phyloP scores from a whole-genome alignment of 37 sponge, comb jelly and placozoan genomes.

The Dysidea cf. avara region DNA sequence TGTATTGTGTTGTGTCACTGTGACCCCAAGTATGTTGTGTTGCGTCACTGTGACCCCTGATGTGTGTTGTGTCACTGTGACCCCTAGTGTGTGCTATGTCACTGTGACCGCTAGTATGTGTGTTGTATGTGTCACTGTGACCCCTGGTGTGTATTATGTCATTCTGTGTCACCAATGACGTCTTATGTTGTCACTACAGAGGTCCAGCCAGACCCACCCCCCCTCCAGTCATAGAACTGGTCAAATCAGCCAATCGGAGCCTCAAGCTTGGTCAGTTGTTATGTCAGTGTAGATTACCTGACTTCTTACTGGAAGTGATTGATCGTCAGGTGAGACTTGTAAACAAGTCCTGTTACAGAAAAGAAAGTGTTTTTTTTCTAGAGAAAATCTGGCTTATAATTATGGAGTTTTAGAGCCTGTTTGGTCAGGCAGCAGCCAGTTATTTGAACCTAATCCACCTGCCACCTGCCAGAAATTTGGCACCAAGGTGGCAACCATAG shows the following conservation, averaged over 20 bases:
- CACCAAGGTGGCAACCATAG: too few relatives aligned
- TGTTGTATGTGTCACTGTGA: not conserved
- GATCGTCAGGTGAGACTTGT: constrained; percentile 66
- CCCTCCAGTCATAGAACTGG: constrained; percentile 70
- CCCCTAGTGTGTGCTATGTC: constrained; percentile 8
- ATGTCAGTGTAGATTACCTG: constrained; percentile 88
- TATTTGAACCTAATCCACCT: too few relatives aligned
- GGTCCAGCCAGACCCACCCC: constrained; percentile 82
- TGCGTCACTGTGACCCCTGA: not conserved
- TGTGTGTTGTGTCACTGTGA: not conserved
- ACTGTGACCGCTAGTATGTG: not conserved
- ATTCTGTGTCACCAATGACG: not conserved
- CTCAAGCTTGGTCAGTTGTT: constrained; percentile 79
- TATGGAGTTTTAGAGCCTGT: too few relatives aligned
- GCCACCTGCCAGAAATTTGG: too few relatives aligned
- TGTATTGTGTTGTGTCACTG: not conserved
- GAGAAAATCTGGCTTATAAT: too few relatives aligned
- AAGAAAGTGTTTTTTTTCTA: too few relatives aligned
- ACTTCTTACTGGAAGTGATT: constrained; percentile 94
- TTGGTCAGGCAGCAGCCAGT: too few relatives aligned
- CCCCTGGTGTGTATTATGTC: not conserved
- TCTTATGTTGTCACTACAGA: constrained; percentile 22
- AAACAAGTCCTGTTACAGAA: too few relatives aligned
- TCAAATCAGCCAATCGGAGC: constrained; percentile 60
- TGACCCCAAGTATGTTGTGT: too few relatives aligned